Evolutionary conservation across 92 coral and sea anemone genomes (phyloP).

Genomic region (Montipora capitata): DNA sequence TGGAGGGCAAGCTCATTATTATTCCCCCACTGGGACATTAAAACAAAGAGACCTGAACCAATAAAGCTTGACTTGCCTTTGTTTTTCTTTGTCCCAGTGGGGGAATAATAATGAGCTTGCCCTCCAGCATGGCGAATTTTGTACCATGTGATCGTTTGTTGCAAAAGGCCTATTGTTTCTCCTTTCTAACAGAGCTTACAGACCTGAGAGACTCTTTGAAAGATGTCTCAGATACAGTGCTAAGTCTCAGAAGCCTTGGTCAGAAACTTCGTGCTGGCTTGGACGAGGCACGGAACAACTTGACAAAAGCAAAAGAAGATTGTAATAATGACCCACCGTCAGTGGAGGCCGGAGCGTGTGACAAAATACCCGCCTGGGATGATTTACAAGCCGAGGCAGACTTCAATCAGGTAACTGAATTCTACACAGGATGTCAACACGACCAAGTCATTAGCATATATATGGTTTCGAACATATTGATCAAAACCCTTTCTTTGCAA

Average conservation of each 20-base stretch:
- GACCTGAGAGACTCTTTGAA: conserved; percentile 68
- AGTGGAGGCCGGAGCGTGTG: conserved; percentile 65
- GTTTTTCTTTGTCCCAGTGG: too few relatives aligned
- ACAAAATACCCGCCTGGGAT: conserved; percentile 77
- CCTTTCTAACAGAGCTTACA: conserved; percentile 46
- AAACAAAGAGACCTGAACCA: too few relatives aligned
- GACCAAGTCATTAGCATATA: too few relatives aligned
- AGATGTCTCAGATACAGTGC: conserved; percentile 75
- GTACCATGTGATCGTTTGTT: too few relatives aligned
- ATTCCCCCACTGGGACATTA: too few relatives aligned
- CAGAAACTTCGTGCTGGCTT: conserved; percentile 69
- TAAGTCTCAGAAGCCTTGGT: conserved; percentile 71
- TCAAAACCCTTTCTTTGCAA: too few relatives aligned
- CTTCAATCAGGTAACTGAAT: conserved; percentile 71
- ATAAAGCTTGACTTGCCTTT: too few relatives aligned
- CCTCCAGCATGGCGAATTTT: too few relatives aligned
- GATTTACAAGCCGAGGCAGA: conserved; percentile 73
- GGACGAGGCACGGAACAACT: conserved; percentile 68
- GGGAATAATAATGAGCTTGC: too few relatives aligned
- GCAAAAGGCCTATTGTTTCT: too few relatives aligned
- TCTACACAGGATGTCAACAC: neutral
- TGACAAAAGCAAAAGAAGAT: conserved; percentile 69
- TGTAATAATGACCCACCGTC: conserved; percentile 69
- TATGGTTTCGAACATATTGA: too few relatives aligned
- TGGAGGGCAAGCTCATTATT: too few relatives aligned